A percentile compares a stretch with the other conserved stretches of the same genome.
These are phyloP conservation scores for Pelobates fuscus DNA, from an alignment of 2,113 vertebrate species.

Conservation along the genomic window DNA sequence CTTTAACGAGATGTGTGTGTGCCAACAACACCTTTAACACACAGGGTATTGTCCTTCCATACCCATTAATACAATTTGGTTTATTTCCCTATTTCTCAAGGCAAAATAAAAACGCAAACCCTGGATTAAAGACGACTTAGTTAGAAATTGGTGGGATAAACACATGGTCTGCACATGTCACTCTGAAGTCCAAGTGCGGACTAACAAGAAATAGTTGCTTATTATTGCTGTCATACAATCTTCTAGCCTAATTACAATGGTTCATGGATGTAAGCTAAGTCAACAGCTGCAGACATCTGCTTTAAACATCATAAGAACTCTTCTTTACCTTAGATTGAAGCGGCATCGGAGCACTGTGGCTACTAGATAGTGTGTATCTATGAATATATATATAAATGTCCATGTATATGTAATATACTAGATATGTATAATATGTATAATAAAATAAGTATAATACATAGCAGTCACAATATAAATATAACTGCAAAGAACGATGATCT, in stretches of 20 bases:
- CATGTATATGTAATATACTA: no score
- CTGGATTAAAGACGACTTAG: conserved; percentile 37
- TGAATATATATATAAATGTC: no score
- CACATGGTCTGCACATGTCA: conserved; percentile 47
- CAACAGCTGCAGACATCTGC: conserved; percentile 10
- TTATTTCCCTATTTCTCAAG: conserved; percentile 23
- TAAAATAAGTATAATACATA: no score
- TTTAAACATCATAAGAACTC: not conserved
- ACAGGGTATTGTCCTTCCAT: conserved; percentile 41
- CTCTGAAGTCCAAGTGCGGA: not conserved
- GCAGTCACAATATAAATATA: no score
- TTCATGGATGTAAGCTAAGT: conserved; percentile 8
- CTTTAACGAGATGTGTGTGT: conserved; percentile 43
- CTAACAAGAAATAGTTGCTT: conserved; percentile 12
- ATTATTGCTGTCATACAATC: conserved; percentile 2
- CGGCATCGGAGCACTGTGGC: not conserved
- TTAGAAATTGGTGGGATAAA: conserved; percentile 42
- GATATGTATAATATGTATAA: no score
- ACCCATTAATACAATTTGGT: conserved; percentile 54
- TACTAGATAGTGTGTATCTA: not conserved
- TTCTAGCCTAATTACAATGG: conserved; percentile 6
- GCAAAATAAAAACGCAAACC: conserved; percentile 32
- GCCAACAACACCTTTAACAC: conserved; percentile 55
- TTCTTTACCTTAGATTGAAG: not conserved
- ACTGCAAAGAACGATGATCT: no score